Evolutionary conservation across 1,140 invertebrate genomes (phyloP).

Genomic region (Gryon sp.): DNA sequence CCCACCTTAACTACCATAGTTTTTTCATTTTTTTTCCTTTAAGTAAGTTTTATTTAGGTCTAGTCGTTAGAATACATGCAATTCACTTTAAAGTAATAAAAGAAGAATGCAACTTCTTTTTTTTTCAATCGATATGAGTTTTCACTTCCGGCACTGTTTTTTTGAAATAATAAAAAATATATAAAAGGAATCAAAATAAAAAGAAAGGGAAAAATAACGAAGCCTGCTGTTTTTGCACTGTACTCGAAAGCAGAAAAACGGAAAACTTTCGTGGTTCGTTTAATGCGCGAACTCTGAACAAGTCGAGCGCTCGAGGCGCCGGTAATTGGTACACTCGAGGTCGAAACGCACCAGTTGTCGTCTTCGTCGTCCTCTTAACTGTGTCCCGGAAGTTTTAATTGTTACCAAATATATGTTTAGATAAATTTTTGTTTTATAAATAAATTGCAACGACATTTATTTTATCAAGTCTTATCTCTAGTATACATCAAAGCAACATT

Average conservation of each 20-base stretch:
- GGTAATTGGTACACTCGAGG: constrained; percentile 60
- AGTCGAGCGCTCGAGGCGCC: constrained; percentile 54
- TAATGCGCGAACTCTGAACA: constrained; percentile 57
- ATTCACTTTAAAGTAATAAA: constrained; percentile 11
- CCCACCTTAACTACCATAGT: no score
- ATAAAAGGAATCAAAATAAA: constrained; percentile 39
- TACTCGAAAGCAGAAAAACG: constrained; percentile 57
- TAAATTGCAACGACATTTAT: constrained; percentile 8
- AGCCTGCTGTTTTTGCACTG: constrained; percentile 36
- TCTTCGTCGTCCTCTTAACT: constrained; percentile 48
- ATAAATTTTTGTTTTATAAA: constrained; percentile 36
- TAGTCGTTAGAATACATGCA: constrained; percentile 6
- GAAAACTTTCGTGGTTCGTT: constrained; percentile 58
- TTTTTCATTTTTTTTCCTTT: no score
- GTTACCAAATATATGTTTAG: constrained; percentile 45
- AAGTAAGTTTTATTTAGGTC: background rate
- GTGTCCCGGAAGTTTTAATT: constrained; percentile 51
- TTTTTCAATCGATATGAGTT: constrained; percentile 29
- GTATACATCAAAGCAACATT: no score
- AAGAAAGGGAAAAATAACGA: constrained; percentile 43
- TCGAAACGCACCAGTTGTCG: constrained; percentile 58
- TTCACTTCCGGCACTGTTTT: constrained; percentile 26
- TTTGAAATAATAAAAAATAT: constrained; percentile 21
- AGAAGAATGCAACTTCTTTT: constrained; percentile 14
- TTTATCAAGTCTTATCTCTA: background rate